phyloP scores from a whole-genome alignment of 2,113 vertebrate genomes.

The Synchiropus splendidus region DNA sequence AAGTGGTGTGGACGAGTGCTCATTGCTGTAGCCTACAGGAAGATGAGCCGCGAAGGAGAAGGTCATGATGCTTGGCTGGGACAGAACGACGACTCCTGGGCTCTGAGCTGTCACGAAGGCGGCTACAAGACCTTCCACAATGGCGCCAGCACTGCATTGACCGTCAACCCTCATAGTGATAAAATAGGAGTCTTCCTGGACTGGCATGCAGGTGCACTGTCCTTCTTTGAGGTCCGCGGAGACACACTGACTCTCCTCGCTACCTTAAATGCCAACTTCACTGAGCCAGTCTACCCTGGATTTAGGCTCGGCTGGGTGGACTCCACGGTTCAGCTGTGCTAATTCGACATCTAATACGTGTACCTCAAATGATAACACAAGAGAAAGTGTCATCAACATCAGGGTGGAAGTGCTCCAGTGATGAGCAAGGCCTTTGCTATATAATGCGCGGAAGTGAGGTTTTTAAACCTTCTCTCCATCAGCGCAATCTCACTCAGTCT shows the following conservation, averaged over 20 bases:
- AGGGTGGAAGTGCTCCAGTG: too few species aligned
- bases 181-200: conserved; percentile 45
- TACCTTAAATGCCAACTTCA: conserved; percentile 37
- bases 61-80: conserved; percentile 36
- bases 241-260: conserved; percentile 24
- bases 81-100: conserved; percentile 45
- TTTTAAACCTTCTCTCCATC: too few species aligned
- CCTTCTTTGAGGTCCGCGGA: conserved; percentile 31
- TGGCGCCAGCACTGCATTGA: neutral
- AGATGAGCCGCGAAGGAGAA: conserved; percentile 43
- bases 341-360: too few species aligned
- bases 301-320: conserved; percentile 45
- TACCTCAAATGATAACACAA: too few species aligned
- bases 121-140: conserved; percentile 27
- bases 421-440: too few species aligned
- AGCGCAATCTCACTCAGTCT: too few species aligned
- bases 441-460: too few species aligned
- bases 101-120: conserved; percentile 28
- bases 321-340: conserved; percentile 24
- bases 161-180: neutral
- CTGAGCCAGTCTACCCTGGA: conserved; percentile 34
- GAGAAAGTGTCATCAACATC: too few species aligned
- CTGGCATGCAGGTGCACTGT: conserved; percentile 33
- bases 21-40: conserved; percentile 39
- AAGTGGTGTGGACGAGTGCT: conserved; percentile 33